Conservation (phyloP, 1,140 invertebrate genomes). For the Lordiphosa stackelbergi region DNA sequence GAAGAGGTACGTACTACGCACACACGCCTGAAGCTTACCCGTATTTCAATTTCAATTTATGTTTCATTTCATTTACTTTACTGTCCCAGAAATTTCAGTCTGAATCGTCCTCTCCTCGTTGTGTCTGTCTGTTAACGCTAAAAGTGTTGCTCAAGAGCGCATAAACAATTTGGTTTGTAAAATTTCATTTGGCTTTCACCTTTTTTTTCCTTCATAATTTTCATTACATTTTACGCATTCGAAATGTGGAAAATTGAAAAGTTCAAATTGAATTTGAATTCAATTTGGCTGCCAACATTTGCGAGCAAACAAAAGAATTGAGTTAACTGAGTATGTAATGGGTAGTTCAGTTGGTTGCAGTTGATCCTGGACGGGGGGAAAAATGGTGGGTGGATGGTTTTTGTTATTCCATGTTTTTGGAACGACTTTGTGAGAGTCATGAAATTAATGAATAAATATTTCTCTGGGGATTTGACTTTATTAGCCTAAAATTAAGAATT, state of each 20-base stretch:
- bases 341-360: slow-evolving; percentile 32
- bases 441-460: slow-evolving; percentile 28
- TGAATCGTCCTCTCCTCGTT: slow-evolving; percentile 1
- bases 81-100: slow-evolving; percentile 10
- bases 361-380: background rate
- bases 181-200: slow-evolving; percentile 67
- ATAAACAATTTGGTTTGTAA: slow-evolving; percentile 71
- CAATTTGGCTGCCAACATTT: slow-evolving; percentile 61
- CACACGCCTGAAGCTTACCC: slow-evolving; percentile 34
- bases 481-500: slow-evolving; percentile 15
- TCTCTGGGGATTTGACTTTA: slow-evolving; percentile 40
- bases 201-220: slow-evolving; percentile 52
- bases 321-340: slow-evolving; percentile 68
- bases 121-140: slow-evolving; percentile 36
- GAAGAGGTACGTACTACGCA: slow-evolving; percentile 2
- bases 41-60: slow-evolving; percentile 55
- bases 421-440: slow-evolving; percentile 5
- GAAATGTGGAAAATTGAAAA: slow-evolving; percentile 74
- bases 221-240: slow-evolving; percentile 68
- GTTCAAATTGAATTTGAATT: slow-evolving; percentile 77
- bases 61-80: slow-evolving; percentile 58
- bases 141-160: slow-evolving; percentile 70
- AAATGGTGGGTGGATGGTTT: slow-evolving; percentile 1
- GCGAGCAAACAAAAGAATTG: slow-evolving; percentile 43
- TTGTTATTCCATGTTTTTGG: slow-evolving; percentile 14